Evolutionary conservation across 2,797 vertebrate genomes (phyloP).

Genomic region (Poeciliopsis infans): DNA sequence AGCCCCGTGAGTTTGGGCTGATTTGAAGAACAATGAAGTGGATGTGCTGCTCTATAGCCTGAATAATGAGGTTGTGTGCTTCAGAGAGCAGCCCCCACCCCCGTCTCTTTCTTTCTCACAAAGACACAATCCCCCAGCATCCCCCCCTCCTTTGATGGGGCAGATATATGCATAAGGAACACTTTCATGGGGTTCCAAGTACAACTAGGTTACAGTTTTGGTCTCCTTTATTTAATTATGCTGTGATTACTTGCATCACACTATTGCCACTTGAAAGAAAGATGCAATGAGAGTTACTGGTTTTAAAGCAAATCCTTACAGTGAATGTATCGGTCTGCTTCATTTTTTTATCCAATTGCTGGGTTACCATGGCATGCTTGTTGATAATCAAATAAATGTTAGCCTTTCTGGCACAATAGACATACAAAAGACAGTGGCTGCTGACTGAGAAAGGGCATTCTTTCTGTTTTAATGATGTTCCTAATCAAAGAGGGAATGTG

Average conservation of each 20-base stretch:
- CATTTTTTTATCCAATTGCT: slow-evolving; percentile 27
- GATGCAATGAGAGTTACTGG: slow-evolving; percentile 25
- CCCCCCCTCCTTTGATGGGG: slow-evolving; percentile 77
- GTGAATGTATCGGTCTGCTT: slow-evolving; percentile 37
- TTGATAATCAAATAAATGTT: slow-evolving; percentile 48
- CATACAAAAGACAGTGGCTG: slow-evolving; percentile 66
- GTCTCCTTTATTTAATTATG: slow-evolving; percentile 57
- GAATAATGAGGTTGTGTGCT: slow-evolving; percentile 85
- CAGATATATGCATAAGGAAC: slow-evolving; percentile 83
- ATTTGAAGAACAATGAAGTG: slow-evolving; percentile 86
- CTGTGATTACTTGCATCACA: slow-evolving; percentile 51
- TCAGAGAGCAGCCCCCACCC: slow-evolving; percentile 69
- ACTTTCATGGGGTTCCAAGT: slow-evolving; percentile 81
- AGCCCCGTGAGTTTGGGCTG: slow-evolving; percentile 75
- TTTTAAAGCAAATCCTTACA: slow-evolving; percentile 30
- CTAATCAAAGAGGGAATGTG: slow-evolving; percentile 76
- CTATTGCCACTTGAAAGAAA: slow-evolving; percentile 37
- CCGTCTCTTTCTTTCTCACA: slow-evolving; percentile 48
- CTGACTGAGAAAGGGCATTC: slow-evolving; percentile 75
- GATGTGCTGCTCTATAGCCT: slow-evolving; percentile 84
- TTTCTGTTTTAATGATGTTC: slow-evolving; percentile 77
- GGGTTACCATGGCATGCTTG: slow-evolving; percentile 30
- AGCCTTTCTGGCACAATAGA: slow-evolving; percentile 68
- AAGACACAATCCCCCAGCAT: slow-evolving; percentile 77
- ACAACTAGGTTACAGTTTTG: slow-evolving; percentile 58